phyloP scores from a whole-genome alignment of 1,140 invertebrate species.

The Calephelis nemesis region DNA sequence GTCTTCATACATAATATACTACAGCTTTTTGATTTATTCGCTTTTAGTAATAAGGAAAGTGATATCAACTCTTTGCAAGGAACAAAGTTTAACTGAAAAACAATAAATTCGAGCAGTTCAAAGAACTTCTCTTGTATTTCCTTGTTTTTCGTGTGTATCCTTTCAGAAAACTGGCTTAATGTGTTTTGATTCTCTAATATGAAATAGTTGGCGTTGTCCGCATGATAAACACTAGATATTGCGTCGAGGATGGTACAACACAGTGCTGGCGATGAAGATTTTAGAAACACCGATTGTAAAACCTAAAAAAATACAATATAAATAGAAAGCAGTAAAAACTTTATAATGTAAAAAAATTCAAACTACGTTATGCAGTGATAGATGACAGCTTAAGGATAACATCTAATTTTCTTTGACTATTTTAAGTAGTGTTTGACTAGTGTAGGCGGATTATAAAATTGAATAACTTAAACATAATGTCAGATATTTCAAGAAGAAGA shows the following conservation, averaged over 20 bases:
- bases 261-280: conserved; percentile 90
- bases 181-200: conserved; percentile 98
- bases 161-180: conserved; percentile 96
- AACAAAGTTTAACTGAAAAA: conserved; percentile 98
- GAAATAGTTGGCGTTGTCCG: conserved; percentile 99
- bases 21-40: conserved; percentile 87
- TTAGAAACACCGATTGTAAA: conserved; percentile 95
- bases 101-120: conserved; percentile 96
- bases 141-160: conserved; percentile 92
- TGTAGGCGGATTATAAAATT: too few species aligned
- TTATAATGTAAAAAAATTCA: too few species aligned
- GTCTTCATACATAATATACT: conserved; percentile 94
- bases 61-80: conserved; percentile 99
- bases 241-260: conserved; percentile 96
- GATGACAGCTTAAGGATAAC: too few species aligned
- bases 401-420: too few species aligned
- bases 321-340: too few species aligned
- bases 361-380: too few species aligned
- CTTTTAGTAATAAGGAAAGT: conserved; percentile 94
- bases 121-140: conserved; percentile 98
- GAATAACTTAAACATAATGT: too few species aligned
- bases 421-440: too few species aligned
- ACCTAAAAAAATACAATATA: conserved; percentile 82
- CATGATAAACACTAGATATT: conserved; percentile 97
- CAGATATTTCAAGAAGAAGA: too few species aligned